These are phyloP conservation scores for Oryctes rhinoceros DNA, from an alignment of 1,140 invertebrate genomes.

Conservation along the genomic window DNA sequence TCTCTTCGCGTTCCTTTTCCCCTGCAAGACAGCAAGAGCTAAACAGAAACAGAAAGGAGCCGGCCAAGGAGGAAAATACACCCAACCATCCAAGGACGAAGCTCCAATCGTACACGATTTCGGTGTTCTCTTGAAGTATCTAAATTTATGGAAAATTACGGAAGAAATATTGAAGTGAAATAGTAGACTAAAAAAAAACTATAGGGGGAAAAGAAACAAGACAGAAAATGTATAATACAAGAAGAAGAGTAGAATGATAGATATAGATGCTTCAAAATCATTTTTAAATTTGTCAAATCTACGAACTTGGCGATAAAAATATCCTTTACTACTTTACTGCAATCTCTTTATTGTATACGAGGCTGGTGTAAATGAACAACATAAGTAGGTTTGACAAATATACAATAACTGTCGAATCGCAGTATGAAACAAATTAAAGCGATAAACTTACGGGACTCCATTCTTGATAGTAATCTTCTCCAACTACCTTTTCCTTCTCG, in stretches of 20 bases:
- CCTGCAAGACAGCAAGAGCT: constrained; percentile 79
- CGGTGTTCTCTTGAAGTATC: constrained; percentile 76
- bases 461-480: constrained; percentile 88
- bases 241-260: background rate
- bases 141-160: constrained; percentile 56
- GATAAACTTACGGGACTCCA: constrained; percentile 84
- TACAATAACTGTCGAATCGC: too few relatives aligned
- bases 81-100: constrained; percentile 85
- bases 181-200: background rate
- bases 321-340: too few relatives aligned
- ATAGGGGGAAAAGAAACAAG: background rate
- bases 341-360: too few relatives aligned
- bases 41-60: constrained; percentile 81
- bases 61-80: constrained; percentile 76
- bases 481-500: constrained; percentile 91
- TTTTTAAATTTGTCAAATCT: too few relatives aligned
- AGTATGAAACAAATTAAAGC: too few relatives aligned
- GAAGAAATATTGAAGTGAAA: constrained; percentile 24
- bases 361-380: too few relatives aligned
- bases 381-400: too few relatives aligned
- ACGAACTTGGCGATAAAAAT: too few relatives aligned
- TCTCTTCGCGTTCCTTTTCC: constrained; percentile 71
- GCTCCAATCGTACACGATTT: constrained; percentile 82
- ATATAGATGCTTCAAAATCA: too few relatives aligned
- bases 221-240: background rate